Percentiles rank a stretch among this genome's conserved stretches.
These are phyloP conservation scores for Nematopogon swammerdamellus DNA, from an alignment of 2,888 invertebrate species.

Conservation along the genomic window DNA sequence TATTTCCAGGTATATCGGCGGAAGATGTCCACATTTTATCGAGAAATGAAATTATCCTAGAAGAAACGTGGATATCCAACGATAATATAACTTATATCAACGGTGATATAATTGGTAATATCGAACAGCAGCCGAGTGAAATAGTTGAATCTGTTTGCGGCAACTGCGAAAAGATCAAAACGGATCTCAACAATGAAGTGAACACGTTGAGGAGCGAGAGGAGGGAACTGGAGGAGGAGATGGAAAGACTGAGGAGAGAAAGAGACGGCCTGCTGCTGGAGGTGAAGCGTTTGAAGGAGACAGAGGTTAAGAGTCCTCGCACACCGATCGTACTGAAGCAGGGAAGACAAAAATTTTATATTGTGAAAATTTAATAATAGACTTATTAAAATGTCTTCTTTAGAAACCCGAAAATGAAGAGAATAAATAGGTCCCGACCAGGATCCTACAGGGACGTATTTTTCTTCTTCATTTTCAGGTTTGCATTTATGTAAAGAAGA, in stretches of 20 bases:
- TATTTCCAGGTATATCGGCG: neutral
- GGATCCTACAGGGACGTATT: too few relatives aligned
- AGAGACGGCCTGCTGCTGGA: slow-evolving; percentile 13
- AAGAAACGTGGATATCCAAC: slow-evolving; percentile 10
- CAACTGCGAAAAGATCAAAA: slow-evolving; percentile 4
- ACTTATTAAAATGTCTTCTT: too few relatives aligned
- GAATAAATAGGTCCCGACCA: too few relatives aligned
- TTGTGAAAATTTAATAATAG: neutral
- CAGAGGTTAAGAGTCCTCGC: neutral
- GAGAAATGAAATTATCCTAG: slow-evolving; percentile 15
- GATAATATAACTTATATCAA: slow-evolving; percentile 2
- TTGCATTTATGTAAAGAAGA: too few relatives aligned
- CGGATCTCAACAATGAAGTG: slow-evolving; percentile 20
- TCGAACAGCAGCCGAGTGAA: neutral
- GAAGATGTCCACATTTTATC: neutral
- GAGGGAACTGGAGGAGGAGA: slow-evolving; percentile 23
- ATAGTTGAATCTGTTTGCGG: slow-evolving; percentile 2
- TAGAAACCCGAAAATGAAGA: too few relatives aligned
- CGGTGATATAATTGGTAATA: neutral
- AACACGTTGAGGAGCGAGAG: slow-evolving; percentile 25
- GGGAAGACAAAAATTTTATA: neutral
- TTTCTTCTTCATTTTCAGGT: too few relatives aligned
- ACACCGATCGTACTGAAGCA: neutral
- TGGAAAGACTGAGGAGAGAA: slow-evolving; percentile 25
- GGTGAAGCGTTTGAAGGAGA: neutral